These are phyloP conservation scores for Temnothorax rugatulus DNA, from an alignment of 2,888 invertebrate genomes.

Conservation along the genomic window DNA sequence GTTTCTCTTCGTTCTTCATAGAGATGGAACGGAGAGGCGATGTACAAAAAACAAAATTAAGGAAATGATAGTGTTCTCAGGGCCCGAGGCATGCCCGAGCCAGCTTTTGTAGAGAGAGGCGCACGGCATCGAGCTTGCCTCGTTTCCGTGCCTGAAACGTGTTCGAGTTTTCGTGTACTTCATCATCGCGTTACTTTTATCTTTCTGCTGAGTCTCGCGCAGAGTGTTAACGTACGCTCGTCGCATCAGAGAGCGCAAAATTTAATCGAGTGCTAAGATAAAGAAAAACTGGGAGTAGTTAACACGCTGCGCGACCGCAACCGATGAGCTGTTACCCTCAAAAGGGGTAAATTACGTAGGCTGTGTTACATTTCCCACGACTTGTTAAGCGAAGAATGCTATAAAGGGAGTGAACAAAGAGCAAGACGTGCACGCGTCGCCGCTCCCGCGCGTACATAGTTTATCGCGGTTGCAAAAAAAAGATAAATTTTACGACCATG, in stretches of 20 bases:
- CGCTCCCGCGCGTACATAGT: constrained; percentile 59
- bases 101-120: not conserved
- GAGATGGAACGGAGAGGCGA: constrained; percentile 20
- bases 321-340: constrained; percentile 75
- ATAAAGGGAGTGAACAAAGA: constrained; percentile 25
- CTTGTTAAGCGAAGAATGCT: constrained; percentile 51
- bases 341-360: constrained; percentile 77
- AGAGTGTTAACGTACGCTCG: constrained; percentile 55
- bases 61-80: constrained; percentile 13
- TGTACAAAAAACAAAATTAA: constrained; percentile 68
- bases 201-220: constrained; percentile 69
- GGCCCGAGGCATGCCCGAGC: constrained; percentile 59
- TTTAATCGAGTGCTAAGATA: constrained; percentile 2
- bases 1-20: constrained; percentile 38
- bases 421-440: constrained; percentile 49
- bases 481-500: constrained; percentile 45
- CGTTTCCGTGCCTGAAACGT: constrained; percentile 50
- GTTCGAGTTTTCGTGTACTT: constrained; percentile 66
- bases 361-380: constrained; percentile 77
- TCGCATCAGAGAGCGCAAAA: not conserved
- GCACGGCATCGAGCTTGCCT: constrained; percentile 42
- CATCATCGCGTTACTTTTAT: constrained; percentile 69
- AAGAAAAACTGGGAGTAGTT: not conserved
- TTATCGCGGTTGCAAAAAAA: constrained; percentile 58
- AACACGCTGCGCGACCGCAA: constrained; percentile 64